Conservation (phyloP, 2,888 invertebrate species). For the Cheilosia impressa region DNA sequence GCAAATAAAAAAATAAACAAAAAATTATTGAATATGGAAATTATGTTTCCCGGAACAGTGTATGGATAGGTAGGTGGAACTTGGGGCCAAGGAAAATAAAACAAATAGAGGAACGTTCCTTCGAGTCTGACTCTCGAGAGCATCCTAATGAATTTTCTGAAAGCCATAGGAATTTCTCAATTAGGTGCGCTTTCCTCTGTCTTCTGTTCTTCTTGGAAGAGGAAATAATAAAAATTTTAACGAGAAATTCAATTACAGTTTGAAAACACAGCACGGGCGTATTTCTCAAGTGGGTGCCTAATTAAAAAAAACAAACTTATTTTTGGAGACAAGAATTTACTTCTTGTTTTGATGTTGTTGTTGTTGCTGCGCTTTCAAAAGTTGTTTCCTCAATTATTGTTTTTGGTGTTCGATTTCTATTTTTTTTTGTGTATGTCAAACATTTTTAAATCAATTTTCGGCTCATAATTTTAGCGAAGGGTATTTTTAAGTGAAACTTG, state of each 20-base stretch:
- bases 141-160: slow-evolving; percentile 1
- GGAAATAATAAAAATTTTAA: slow-evolving; percentile 48
- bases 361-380: slow-evolving; percentile 24
- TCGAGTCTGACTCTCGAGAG: slow-evolving; percentile 2
- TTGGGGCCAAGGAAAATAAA: slow-evolving; percentile 44
- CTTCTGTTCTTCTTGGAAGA: neutral
- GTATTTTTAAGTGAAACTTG: slow-evolving; percentile 22
- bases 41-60: neutral
- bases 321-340: slow-evolving; percentile 67
- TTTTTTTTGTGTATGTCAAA: slow-evolving; percentile 15
- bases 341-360: slow-evolving; percentile 29
- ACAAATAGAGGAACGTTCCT: neutral
- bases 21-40: slow-evolving; percentile 1
- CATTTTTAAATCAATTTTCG: slow-evolving; percentile 47
- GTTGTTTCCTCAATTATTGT: slow-evolving; percentile 58
- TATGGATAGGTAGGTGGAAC: neutral
- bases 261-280: slow-evolving; percentile 43
- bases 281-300: slow-evolving; percentile 71
- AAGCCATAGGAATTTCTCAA: slow-evolving; percentile 56
- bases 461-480: slow-evolving; percentile 29
- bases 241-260: slow-evolving; percentile 69
- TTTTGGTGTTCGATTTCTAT: neutral
- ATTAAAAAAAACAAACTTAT: slow-evolving; percentile 71
- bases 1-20: slow-evolving; percentile 13
- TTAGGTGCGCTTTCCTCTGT: slow-evolving; percentile 40